Evolutionary conservation across 2,888 invertebrate genomes (phyloP), one percentile per base, ranked within the genome.

Genomic region (Ophion costatus): DNA sequence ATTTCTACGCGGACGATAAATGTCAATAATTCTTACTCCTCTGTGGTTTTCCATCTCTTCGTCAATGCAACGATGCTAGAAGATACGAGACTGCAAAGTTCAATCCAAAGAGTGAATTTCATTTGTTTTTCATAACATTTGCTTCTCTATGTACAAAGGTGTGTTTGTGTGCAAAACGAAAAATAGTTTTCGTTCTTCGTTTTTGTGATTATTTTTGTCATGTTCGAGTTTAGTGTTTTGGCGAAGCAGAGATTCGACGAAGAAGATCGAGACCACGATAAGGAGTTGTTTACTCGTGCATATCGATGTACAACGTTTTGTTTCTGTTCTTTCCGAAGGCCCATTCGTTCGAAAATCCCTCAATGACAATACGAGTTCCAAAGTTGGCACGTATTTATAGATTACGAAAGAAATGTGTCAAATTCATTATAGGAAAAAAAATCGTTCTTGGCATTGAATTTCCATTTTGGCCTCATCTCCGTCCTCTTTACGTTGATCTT

Each of bases 61-160:
- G 38, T 51, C n/a, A 69, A 33, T 61, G 61, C 42, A 17, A 51
- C 51, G 22, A 71, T 70, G 51, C 38, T 61, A 66, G 14, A 71
- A 82, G 79, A 79, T 51, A 79, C 82, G 75, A 79, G 82, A 82
- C 79, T 84, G 79, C 75, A 61, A 64, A 22, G 24, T 80, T 80
- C 56, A 59, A 84, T 82, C 82, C 82, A 75, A 84, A 84, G 79
- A 71, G 66, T 67, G 64, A 76, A 56, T 64, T 59, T 59, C 73
- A 56, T 59, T 42, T 57, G 69, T 73, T 66, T 45, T 73, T 71
- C 73, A 24, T 63, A 42, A 64, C 14, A 42, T n/a, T 38, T 57
- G 63, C 45, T 69, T 73, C 70, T 73, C 66, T 64, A 83, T 66
- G 57, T 84, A 70, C 57, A 22, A 77, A 77, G 29, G 29, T 71